A percentile compares a stretch with the other conserved stretches of the same genome.
These are phyloP conservation scores for Cichlasoma orientale DNA, from an alignment of 2,797 vertebrate species.

Conservation along the genomic window DNA sequence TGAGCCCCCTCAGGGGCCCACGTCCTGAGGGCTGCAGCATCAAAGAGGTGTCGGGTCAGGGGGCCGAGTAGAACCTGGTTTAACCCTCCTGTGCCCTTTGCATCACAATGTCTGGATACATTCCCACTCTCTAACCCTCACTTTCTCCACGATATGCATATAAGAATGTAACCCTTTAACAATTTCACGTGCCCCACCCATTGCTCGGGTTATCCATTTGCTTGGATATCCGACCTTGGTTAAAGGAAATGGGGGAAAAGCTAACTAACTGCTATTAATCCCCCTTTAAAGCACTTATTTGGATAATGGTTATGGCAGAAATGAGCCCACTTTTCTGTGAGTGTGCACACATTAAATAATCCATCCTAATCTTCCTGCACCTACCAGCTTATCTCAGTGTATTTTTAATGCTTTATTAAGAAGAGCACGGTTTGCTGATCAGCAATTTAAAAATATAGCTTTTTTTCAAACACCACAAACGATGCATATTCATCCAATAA, in stretches of 20 bases:
- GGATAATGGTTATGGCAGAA: not conserved
- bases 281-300: not conserved
- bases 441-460: not conserved
- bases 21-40: slow-evolving; percentile 65
- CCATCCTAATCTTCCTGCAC: not conserved
- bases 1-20: slow-evolving; percentile 57
- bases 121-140: slow-evolving; percentile 72
- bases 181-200: slow-evolving; percentile 48
- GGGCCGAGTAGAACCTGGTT: slow-evolving; percentile 67
- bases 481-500: not conserved
- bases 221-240: slow-evolving; percentile 8
- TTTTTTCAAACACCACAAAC: not conserved
- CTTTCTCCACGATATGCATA: slow-evolving; percentile 74
- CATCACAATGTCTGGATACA: slow-evolving; percentile 75
- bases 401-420: not conserved
- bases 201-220: slow-evolving; percentile 9
- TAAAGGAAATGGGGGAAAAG: not conserved
- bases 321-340: not conserved
- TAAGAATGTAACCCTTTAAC: slow-evolving; percentile 62
- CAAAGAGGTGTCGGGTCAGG: slow-evolving; percentile 72
- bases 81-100: slow-evolving; percentile 70
- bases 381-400: not conserved
- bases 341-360: not conserved
- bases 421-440: not conserved
- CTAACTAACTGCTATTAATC: not conserved